Evolutionary conservation across 2,113 vertebrate species (phyloP).

Genomic region (Siphamia tubifer): DNA sequence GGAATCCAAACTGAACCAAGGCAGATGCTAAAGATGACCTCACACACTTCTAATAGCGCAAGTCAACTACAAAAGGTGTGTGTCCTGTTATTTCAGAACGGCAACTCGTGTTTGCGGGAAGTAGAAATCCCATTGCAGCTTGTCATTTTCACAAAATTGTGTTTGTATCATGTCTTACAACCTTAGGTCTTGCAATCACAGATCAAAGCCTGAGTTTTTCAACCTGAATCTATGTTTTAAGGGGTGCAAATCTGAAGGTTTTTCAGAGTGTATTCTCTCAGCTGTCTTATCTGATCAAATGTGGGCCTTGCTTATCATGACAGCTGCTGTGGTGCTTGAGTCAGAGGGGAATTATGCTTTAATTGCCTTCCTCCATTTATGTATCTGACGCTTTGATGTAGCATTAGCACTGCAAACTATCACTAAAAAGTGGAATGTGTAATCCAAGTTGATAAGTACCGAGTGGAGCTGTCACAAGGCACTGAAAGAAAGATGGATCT

Average conservation of each 20-base stretch:
- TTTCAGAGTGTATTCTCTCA: neutral
- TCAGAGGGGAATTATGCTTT: constrained; percentile 52
- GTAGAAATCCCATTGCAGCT: neutral
- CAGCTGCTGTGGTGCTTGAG: constrained; percentile 30
- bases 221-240: constrained; percentile 33
- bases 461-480: constrained; percentile 50
- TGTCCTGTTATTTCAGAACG: no score
- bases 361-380: constrained; percentile 48
- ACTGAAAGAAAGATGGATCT: constrained; percentile 24
- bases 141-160: neutral
- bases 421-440: constrained; percentile 41
- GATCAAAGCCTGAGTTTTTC: neutral
- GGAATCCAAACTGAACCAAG: no score
- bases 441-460: constrained; percentile 42
- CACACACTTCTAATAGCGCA: neutral
- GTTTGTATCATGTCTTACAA: neutral
- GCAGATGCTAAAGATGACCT: neutral
- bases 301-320: constrained; percentile 32
- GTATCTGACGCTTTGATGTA: constrained; percentile 52
- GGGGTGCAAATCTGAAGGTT: neutral
- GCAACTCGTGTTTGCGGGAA: neutral
- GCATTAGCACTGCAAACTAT: constrained; percentile 41
- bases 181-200: neutral
- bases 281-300: constrained; percentile 49
- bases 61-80: neutral